phyloP scores from a whole-genome alignment of 37 sponge, comb jelly and placozoan genomes.

The Hexactinellida sp. region DNA sequence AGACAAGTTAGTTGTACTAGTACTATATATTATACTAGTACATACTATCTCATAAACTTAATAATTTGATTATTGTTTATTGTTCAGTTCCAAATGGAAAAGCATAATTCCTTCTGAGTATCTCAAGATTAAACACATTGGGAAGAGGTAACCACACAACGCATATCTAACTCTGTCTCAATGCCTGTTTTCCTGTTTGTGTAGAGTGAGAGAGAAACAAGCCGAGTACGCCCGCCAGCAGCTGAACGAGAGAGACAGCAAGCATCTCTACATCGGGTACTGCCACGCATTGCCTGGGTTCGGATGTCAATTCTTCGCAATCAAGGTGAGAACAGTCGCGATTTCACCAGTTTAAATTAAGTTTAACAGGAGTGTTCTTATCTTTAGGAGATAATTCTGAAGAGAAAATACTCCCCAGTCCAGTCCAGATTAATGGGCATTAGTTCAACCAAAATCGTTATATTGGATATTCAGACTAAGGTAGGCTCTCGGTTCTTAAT shows the following conservation, averaged over 20 bases:
- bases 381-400: constrained; percentile 23
- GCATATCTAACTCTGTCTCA: too few species aligned
- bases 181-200: background rate
- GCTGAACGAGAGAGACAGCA: constrained; percentile 67
- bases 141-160: constrained; percentile 24
- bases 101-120: constrained; percentile 19
- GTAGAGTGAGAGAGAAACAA: background rate
- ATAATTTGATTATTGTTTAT: background rate
- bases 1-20: background rate
- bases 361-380: background rate
- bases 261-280: constrained; percentile 73
- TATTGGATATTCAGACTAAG: constrained; percentile 66
- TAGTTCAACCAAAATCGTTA: constrained; percentile 36
- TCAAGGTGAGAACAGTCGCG: constrained; percentile 27
- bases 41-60: background rate
- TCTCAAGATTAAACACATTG: constrained; percentile 23
- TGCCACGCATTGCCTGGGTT: constrained; percentile 59
- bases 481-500: constrained; percentile 1
- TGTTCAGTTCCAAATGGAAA: background rate
- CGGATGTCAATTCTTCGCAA: constrained; percentile 53
- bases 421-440: constrained; percentile 47
- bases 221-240: background rate
- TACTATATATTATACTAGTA: background rate
- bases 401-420: constrained; percentile 6
- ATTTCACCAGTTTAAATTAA: background rate